phyloP scores from a whole-genome alignment of 2,888 invertebrate species.

The Lypha dubia region DNA sequence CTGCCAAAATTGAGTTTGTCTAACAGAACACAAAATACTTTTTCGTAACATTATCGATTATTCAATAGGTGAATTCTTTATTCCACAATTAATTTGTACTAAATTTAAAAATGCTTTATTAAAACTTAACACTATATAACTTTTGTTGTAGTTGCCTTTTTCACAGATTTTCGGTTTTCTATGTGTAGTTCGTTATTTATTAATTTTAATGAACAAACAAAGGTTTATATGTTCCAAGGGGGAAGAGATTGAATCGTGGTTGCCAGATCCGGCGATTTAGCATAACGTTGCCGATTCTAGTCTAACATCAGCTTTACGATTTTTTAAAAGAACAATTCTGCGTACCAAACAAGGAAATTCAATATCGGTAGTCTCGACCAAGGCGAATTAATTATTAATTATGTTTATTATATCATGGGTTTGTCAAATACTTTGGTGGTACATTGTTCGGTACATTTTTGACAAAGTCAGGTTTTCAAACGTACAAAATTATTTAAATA shows the following conservation, averaged over 20 bases:
- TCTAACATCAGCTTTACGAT: too few relatives aligned
- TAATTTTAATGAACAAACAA: conserved; percentile 60
- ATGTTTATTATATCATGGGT: too few relatives aligned
- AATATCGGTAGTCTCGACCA: too few relatives aligned
- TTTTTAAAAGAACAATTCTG: neutral
- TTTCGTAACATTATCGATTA: conserved; percentile 68
- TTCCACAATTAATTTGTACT: neutral
- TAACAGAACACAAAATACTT: conserved; percentile 26
- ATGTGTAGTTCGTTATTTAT: conserved; percentile 38
- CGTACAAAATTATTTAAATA: too few relatives aligned
- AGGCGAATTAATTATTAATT: too few relatives aligned
- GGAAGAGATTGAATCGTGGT: neutral
- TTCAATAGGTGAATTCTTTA: conserved; percentile 23
- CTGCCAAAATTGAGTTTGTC: neutral
- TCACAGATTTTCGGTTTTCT: conserved; percentile 7
- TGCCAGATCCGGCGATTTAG: neutral
- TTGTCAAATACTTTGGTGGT: too few relatives aligned
- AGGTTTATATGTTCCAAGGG: neutral
- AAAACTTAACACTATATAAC: too few relatives aligned
- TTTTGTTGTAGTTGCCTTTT: neutral
- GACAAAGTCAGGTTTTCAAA: too few relatives aligned
- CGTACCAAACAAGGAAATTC: too few relatives aligned
- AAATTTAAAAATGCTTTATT: neutral
- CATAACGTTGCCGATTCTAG: too few relatives aligned
- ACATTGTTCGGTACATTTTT: too few relatives aligned